These are phyloP conservation scores for Galendromus occidentalis DNA, from an alignment of 1,140 invertebrate genomes.

Conservation along the genomic window DNA sequence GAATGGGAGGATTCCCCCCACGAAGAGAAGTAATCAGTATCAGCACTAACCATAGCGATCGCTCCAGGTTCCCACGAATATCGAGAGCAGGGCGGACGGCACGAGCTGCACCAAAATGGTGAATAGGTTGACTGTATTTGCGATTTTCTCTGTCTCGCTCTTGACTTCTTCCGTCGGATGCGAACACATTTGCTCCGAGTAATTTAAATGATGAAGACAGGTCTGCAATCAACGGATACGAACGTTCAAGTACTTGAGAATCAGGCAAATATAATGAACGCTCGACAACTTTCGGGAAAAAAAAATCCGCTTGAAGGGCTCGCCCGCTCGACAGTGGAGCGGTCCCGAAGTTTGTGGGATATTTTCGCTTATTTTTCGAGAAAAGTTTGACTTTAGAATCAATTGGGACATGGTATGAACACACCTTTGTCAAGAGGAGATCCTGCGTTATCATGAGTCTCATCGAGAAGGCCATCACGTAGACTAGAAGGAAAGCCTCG, in stretches of 20 bases:
- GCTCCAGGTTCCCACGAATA: conserved; percentile 5
- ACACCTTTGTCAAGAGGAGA: neutral
- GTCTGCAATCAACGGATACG: neutral
- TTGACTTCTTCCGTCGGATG: neutral
- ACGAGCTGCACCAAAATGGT: neutral
- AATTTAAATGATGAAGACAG: neutral
- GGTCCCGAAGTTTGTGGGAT: too few relatives aligned
- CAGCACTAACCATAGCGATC: neutral
- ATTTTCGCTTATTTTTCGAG: too few relatives aligned
- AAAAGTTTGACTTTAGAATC: too few relatives aligned
- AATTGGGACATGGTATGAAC: too few relatives aligned
- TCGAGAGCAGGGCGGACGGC: neutral
- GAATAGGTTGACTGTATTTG: neutral
- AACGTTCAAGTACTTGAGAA: too few relatives aligned
- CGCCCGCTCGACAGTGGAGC: too few relatives aligned
- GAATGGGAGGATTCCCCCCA: too few relatives aligned
- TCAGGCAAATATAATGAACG: too few relatives aligned
- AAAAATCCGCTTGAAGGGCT: too few relatives aligned
- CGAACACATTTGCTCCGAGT: neutral
- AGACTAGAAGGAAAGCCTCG: conserved; percentile 1
- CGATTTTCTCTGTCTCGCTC: neutral
- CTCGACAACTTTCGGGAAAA: too few relatives aligned
- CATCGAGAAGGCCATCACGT: conserved; percentile 12
- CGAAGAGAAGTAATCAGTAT: neutral
- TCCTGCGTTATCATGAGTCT: conserved; percentile 7